These are phyloP conservation scores for Cetonia aurata DNA, from an alignment of 2,888 invertebrate genomes.

Conservation along the genomic window DNA sequence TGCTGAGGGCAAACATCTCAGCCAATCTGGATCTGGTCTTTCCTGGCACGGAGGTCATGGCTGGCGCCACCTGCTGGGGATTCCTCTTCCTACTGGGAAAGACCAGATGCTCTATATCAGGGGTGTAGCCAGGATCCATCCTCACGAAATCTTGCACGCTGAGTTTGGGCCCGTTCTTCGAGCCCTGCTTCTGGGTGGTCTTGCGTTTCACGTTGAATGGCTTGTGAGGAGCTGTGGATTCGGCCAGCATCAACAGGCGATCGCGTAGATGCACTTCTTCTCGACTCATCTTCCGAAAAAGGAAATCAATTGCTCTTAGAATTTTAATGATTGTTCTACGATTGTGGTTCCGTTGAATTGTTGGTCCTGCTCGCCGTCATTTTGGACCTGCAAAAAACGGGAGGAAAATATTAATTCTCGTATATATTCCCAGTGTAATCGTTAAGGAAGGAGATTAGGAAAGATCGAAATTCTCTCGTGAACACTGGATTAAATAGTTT, in stretches of 20 bases:
- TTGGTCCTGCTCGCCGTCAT: too few species aligned
- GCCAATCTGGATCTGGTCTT: constrained; percentile 68
- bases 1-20: constrained; percentile 69
- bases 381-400: not conserved
- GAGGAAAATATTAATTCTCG: too few species aligned
- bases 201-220: constrained; percentile 64
- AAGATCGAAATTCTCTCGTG: too few species aligned
- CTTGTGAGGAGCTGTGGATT: constrained; percentile 63
- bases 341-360: too few species aligned
- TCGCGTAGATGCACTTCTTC: constrained; percentile 69
- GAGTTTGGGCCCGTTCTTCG: constrained; percentile 60
- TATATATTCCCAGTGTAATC: too few species aligned
- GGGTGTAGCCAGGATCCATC: constrained; percentile 69
- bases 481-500: too few species aligned
- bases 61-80: constrained; percentile 66
- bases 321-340: too few species aligned
- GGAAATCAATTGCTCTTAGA: too few species aligned
- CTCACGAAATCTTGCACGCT: constrained; percentile 65
- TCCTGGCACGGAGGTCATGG: constrained; percentile 51
- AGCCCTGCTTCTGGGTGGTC: constrained; percentile 63
- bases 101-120: constrained; percentile 72
- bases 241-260: constrained; percentile 69
- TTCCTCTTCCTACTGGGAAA: constrained; percentile 68
- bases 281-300: constrained; percentile 63
- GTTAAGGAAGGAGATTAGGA: too few species aligned